A percentile compares a stretch with the other conserved stretches of the same genome.
These are phyloP conservation scores for Doris montereyensis DNA, from an alignment of 2,888 invertebrate genomes.

Conservation along the genomic window DNA sequence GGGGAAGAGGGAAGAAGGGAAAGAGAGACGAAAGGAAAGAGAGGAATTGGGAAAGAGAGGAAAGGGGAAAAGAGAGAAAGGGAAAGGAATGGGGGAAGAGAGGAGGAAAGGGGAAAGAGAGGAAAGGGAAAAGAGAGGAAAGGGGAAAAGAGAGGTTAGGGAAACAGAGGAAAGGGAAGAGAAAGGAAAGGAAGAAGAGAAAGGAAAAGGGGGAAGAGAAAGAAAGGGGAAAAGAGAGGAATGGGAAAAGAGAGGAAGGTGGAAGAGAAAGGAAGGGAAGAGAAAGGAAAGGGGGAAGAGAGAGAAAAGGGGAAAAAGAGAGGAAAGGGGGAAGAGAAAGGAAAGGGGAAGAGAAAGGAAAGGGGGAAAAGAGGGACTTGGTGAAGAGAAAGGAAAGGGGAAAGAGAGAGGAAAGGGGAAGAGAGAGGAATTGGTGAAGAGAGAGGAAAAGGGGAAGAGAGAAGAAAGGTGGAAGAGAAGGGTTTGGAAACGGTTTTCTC, in stretches of 20 bases:
- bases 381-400: not conserved
- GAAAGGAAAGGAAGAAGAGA: not conserved
- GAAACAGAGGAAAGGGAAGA: not conserved
- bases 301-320: not conserved
- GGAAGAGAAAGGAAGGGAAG: not conserved
- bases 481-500: too few relatives aligned
- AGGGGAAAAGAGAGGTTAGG: not conserved
- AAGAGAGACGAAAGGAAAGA: not conserved
- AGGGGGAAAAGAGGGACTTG: not conserved
- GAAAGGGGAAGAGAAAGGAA: not conserved
- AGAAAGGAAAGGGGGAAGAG: not conserved
- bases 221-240: not conserved
- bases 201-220: not conserved
- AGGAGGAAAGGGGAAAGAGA: not conserved
- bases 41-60: not conserved
- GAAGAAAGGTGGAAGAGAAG: not conserved
- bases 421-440: not conserved
- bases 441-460: not conserved
- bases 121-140: not conserved
- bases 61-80: not conserved
- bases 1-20: not conserved
- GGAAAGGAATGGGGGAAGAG: not conserved
- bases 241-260: not conserved
- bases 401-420: not conserved
- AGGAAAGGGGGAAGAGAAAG: not conserved